Evolutionary conservation across 2,113 vertebrate genomes (phyloP).

Genomic region (Eretmochelys imbricata): DNA sequence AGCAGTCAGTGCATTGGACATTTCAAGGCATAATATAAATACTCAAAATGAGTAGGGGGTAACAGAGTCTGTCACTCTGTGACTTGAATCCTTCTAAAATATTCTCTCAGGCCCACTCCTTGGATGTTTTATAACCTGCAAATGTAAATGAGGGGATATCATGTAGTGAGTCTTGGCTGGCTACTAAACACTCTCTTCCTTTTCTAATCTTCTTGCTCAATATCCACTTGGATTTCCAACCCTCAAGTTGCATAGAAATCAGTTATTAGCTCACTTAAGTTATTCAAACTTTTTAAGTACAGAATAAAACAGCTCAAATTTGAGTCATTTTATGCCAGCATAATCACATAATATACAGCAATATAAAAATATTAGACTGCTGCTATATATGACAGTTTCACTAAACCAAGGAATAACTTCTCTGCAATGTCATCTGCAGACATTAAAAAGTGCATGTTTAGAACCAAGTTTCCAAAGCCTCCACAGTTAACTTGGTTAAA

Average conservation of each 20-base stretch:
- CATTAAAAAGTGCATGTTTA: neutral
- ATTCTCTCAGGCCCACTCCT: neutral
- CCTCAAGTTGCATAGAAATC: neutral
- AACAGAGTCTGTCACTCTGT: neutral
- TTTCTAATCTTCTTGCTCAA: neutral
- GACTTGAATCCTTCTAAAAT: neutral
- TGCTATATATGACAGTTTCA: neutral
- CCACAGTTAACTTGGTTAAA: neutral
- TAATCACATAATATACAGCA: neutral
- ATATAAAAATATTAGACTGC: neutral
- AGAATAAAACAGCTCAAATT: neutral
- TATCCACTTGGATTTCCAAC: neutral
- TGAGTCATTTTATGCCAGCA: neutral
- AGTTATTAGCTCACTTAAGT: neutral
- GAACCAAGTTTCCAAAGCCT: neutral
- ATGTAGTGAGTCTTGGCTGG: neutral
- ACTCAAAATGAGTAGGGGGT: neutral
- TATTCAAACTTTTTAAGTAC: neutral
- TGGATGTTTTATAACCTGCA: neutral
- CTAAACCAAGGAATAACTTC: neutral
- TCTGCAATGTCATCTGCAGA: neutral
- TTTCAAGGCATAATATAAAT: neutral
- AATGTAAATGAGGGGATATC: slow-evolving; percentile 20
- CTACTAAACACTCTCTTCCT: neutral
- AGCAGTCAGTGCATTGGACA: neutral